Percentiles rank a stretch among this genome's conserved stretches.
Conservation (phyloP, 2,888 invertebrate species). For the Atherix ibis region DNA sequence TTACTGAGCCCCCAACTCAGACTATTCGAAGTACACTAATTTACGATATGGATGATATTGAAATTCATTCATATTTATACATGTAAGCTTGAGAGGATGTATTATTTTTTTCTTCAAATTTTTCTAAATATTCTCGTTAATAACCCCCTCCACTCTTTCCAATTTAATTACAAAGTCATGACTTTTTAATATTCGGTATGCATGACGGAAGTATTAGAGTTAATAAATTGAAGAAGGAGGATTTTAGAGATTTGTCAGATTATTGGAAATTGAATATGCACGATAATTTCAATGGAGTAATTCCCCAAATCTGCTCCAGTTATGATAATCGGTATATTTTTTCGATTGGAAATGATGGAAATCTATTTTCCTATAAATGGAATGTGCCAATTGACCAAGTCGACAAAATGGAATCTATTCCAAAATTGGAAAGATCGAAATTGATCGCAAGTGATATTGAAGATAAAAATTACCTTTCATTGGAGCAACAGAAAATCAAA, state of each 20-base stretch:
- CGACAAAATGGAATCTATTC: neutral
- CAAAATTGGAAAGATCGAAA: neutral
- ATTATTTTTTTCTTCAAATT: too few species aligned
- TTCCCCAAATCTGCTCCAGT: conserved; percentile 47
- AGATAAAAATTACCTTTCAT: conserved; percentile 21
- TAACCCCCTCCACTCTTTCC: too few species aligned
- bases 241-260: conserved; percentile 42
- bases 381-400: conserved; percentile 20
- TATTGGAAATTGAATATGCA: conserved; percentile 60
- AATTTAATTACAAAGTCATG: conserved; percentile 23
- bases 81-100: conserved; percentile 37
- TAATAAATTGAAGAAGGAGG: conserved; percentile 33
- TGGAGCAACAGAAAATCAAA: conserved; percentile 52
- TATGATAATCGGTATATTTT: conserved; percentile 38
- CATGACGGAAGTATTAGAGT: conserved; percentile 43
- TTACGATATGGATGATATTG: conserved; percentile 38
- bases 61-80: conserved; percentile 38
- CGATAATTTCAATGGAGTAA: conserved; percentile 50
- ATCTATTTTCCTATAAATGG: conserved; percentile 53
- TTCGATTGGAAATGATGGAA: conserved; percentile 57
- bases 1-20: conserved; percentile 33
- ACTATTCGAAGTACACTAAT: conserved; percentile 35
- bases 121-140: too few species aligned
- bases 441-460: conserved; percentile 18
- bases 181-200: conserved; percentile 44